Percentiles rank a stretch among this genome's conserved stretches.
Evolutionary conservation across 2,113 vertebrate genomes (phyloP).

Genomic region (Xerus inauris): DNA sequence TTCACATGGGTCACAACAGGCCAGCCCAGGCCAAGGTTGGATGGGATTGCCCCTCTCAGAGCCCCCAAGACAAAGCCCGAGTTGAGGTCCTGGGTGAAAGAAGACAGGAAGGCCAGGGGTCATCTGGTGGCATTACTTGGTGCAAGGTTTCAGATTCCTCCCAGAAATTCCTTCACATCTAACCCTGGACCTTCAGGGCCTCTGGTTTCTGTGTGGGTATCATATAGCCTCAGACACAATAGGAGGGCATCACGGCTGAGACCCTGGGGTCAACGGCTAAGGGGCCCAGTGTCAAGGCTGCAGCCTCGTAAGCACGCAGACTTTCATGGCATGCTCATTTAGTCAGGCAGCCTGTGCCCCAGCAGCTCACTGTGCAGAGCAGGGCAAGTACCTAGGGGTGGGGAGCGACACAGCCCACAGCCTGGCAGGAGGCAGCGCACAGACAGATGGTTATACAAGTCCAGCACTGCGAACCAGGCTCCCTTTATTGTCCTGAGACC

Average conservation of each 20-base stretch:
- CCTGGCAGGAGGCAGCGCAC: background rate
- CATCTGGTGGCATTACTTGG: background rate
- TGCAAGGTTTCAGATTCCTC: background rate
- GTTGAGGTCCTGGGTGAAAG: background rate
- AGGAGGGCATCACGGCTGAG: background rate
- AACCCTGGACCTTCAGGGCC: background rate
- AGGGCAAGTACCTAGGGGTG: accelerated
- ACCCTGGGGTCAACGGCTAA: background rate
- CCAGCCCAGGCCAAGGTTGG: too few species aligned
- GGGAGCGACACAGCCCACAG: background rate
- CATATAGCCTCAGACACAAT: background rate
- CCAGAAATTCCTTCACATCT: background rate
- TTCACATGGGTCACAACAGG: accelerated
- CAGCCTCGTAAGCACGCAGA: accelerated
- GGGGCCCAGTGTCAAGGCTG: background rate
- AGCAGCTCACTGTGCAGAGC: background rate
- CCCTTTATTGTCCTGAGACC: background rate
- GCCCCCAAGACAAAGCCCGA: background rate
- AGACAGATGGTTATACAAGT: accelerated
- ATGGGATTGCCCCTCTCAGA: accelerated
- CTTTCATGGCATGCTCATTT: accelerated
- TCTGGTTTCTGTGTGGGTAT: background rate
- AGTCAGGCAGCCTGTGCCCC: background rate
- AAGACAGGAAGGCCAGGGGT: accelerated
- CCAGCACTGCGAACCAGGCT: too few species aligned